Conservation (phyloP, 1,140 invertebrate genomes). For the Paracyclopina nana region DNA sequence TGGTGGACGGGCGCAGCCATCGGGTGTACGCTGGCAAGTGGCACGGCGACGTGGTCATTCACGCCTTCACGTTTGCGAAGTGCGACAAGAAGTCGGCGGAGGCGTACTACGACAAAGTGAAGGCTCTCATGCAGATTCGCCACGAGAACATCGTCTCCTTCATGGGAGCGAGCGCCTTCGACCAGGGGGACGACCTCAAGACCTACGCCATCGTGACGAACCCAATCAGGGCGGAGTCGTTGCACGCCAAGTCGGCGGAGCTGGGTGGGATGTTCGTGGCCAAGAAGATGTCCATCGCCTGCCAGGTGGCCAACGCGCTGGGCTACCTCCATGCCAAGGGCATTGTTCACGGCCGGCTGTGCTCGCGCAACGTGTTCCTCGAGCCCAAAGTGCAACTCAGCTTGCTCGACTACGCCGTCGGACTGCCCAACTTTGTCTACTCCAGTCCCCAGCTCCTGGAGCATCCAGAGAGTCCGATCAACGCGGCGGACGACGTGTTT, state of each 20-base stretch:
- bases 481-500: conserved; percentile 19
- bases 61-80: conserved; percentile 23
- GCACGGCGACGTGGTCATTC: conserved; percentile 32
- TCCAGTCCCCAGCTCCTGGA: conserved; percentile 10
- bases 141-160: conserved; percentile 33
- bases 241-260: background rate
- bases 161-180: conserved; percentile 31
- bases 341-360: conserved; percentile 28
- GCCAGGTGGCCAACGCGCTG: conserved; percentile 23
- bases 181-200: conserved; percentile 27
- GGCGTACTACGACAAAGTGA: conserved; percentile 28
- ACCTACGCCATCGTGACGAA: conserved; percentile 23
- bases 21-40: conserved; percentile 27
- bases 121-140: conserved; percentile 27
- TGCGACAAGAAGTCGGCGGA: conserved; percentile 20
- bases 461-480: conserved; percentile 7
- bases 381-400: conserved; percentile 29
- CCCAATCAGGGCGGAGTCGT: background rate
- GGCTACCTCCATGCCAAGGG: conserved; percentile 32
- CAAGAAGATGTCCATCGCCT: background rate
- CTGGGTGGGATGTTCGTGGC: background rate
- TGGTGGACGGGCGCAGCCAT: background rate
- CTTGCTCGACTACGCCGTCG: conserved; percentile 29
- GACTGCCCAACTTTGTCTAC: conserved; percentile 18
- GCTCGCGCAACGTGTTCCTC: conserved; percentile 30